Evolutionary conservation across 2,797 vertebrate species (phyloP).

Genomic region (Macropus fuliginosus): DNA sequence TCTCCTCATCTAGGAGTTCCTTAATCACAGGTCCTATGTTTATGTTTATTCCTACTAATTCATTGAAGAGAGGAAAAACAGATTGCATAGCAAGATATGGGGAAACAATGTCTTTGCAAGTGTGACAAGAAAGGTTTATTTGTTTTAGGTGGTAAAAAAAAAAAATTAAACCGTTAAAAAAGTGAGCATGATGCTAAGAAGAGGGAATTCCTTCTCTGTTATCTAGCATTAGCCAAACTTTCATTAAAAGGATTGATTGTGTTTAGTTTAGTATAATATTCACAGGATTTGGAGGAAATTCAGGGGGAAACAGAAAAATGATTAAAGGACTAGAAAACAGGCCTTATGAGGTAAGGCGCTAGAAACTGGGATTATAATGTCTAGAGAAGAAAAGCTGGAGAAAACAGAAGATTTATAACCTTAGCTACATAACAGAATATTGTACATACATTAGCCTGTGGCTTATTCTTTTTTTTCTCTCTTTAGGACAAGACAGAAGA

Average conservation of each 20-base stretch:
- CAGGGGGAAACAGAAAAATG: neutral
- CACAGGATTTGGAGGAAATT: neutral
- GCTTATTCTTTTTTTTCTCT: neutral
- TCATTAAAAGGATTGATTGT: neutral
- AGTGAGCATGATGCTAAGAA: neutral
- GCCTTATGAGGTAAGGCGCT: neutral
- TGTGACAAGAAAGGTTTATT: neutral
- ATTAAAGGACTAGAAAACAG: neutral
- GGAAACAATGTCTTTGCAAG: neutral
- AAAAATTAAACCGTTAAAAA: neutral
- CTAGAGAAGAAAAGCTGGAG: neutral
- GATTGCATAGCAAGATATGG: neutral
- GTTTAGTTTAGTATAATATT: neutral
- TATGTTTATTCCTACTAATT: neutral
- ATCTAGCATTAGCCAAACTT: neutral
- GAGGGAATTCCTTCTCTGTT: neutral
- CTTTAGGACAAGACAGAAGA: neutral
- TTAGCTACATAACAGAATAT: neutral
- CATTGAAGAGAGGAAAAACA: neutral
- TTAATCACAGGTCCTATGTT: neutral
- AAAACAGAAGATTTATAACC: neutral
- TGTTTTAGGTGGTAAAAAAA: neutral
- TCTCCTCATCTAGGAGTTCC: neutral
- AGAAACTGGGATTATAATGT: neutral
- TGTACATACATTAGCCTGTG: neutral